These are phyloP conservation scores for Benitochromis conjunctus DNA, from an alignment of 2,113 vertebrate genomes.

Conservation along the genomic window DNA sequence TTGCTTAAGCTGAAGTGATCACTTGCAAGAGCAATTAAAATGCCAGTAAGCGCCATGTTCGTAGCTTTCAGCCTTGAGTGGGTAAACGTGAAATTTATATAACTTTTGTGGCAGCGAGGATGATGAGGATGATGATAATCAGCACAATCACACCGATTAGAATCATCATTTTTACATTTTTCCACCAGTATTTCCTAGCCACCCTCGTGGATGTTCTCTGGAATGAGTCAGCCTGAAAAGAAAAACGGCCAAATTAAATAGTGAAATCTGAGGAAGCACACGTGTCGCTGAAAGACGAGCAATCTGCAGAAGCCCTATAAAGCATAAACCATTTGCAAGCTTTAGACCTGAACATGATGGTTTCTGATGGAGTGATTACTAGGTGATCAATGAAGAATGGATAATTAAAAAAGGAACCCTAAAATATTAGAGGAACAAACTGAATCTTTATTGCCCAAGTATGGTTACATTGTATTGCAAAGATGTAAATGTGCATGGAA, in stretches of 20 bases:
- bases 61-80: neutral
- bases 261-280: neutral
- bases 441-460: neutral
- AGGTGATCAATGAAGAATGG: neutral
- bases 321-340: neutral
- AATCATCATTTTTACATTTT: slow-evolving; percentile 78
- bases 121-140: slow-evolving; percentile 74
- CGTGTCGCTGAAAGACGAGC: neutral
- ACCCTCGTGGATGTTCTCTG: slow-evolving; percentile 70
- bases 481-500: neutral
- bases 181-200: slow-evolving; percentile 80
- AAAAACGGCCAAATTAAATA: neutral
- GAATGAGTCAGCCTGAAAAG: slow-evolving; percentile 76
- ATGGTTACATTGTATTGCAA: neutral
- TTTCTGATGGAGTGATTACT: neutral
- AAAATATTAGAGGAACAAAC: neutral
- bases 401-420: neutral
- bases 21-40: neutral
- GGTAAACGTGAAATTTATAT: slow-evolving; percentile 47
- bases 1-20: neutral
- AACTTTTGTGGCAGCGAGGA: slow-evolving; percentile 71
- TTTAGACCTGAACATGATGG: neutral
- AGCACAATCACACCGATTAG: slow-evolving; percentile 70
- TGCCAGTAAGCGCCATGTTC: neutral
- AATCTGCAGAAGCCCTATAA: neutral